Evolutionary conservation across 1,140 invertebrate species (phyloP), one percentile per base, ranked within the genome.

Genomic region (Diprion similis): DNA sequence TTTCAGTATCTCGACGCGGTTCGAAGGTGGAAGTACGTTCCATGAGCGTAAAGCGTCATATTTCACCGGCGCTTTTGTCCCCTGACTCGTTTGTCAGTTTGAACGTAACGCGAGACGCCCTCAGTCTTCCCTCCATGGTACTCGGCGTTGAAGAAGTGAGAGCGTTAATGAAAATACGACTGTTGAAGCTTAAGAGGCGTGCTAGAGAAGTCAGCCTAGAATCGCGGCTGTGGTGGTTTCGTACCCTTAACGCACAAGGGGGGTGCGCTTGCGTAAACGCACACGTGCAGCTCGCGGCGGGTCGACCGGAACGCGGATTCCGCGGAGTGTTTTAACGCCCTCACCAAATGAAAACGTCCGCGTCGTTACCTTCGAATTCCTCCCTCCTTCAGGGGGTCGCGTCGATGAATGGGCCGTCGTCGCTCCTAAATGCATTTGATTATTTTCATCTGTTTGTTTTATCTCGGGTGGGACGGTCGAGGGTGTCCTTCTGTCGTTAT

Each of bases 131-230:
- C 24, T 37, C 24, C 24, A 37, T 6, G 24, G 24, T 6, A 37
- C 24, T 37, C 24, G 70, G 70, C 70, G 75, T 76, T 47, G 68
- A 46, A 18, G 68, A 67, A 76, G 78, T 67, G 75, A 76, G 75
- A 79, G 80, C 80, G 80, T 81, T 86, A 86, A 84, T 85, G 82
- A 84, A 86, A 84, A 81, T 79, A 81, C 80, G 82, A 82, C 78
- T 82, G 80, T 83, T 83, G 82, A 81, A 81, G 76, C 76, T 79
- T 70, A 79, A 83, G 80, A 75, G 78, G 78, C 76, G 69, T 74
- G 77, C 24, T 37, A 37, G 24, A 37, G 1, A 4, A 37, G 24
- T 37, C 2, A 6, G 24, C 24, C 24, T 37, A 37, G 24, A 37
- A 37, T 37, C 24, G 24, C 24, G 24, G 24, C 24, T 37, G 6